Base-by-base conservation (phyloP, 2,888 invertebrate species). In the Cryptocheilus praepositus region DNA sequence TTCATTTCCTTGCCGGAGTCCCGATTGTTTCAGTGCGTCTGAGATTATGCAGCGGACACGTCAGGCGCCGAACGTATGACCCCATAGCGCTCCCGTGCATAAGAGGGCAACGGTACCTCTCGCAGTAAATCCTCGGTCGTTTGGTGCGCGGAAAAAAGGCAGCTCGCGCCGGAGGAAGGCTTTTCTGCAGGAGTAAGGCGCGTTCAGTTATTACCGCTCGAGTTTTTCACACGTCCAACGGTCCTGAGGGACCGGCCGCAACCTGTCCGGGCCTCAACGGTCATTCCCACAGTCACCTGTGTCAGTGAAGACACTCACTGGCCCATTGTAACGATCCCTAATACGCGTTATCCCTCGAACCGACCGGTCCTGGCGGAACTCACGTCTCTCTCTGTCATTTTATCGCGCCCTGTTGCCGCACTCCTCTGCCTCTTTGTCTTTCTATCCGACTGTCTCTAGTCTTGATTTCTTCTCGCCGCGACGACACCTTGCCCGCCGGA, bases 281-380 rank as follows among this genome's bases (percentile, higher is more conserved):
- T 83, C 86, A 86, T 87, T 87, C 86, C 86, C 87, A 87, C 86
- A 86, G 85, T 86, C 86, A 87, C 86, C 86, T 86, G 86, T 86
- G 71, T 77, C 79, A 61, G 73, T 70, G 77, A 78, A 80, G 80
- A 84, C 79, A 79, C 75, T 82, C 78, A 77, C 76, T 76, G 70
- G 71, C 69, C 81, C 79, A 84, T 86, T 85, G 83, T 84, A 77
- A 74, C 63, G 73, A 74, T 75, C 82, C 84, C 81, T 81, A 83
- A 85, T 81, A 67, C 78, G 71, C 81, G 76, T 79, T 80, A 82
- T 84, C 82, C 78, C 73, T 74, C 63, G 63, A 64, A 62, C 65
- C 54, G 71, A 78, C 78, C 77, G 76, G 77, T 78, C 68, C 44
- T 65, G 46, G 36, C 7, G 61, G n/a, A 21, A 45, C 21, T 21